Evolutionary conservation across 2,888 invertebrate species (phyloP).

Genomic region (Lycocerus yunnanus): DNA sequence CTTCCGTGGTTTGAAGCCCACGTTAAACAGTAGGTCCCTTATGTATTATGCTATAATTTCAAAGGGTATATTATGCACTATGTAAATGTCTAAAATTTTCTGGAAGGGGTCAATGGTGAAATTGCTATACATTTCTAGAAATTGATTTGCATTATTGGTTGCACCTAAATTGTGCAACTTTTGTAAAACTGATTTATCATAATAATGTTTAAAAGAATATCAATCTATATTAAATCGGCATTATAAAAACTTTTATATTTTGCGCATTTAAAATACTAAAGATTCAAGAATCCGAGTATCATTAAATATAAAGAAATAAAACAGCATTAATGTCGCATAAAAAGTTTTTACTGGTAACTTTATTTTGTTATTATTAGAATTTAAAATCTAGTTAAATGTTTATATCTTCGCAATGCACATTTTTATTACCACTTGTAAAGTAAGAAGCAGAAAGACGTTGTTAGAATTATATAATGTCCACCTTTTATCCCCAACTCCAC

Average conservation of each 20-base stretch:
- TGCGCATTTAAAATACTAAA: not conserved
- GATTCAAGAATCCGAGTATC: not conserved
- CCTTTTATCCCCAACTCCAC: not conserved
- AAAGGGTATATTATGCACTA: too few relatives aligned
- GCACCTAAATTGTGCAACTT: too few relatives aligned
- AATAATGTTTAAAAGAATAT: not conserved
- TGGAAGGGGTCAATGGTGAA: too few relatives aligned
- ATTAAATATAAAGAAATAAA: slow-evolving; percentile 2
- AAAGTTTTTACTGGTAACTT: not conserved
- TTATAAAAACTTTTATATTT: not conserved
- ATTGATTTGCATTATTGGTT: too few relatives aligned
- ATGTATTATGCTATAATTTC: too few relatives aligned
- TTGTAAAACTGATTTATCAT: too few relatives aligned
- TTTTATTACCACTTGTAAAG: not conserved
- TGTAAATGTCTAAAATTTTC: too few relatives aligned
- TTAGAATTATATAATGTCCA: not conserved
- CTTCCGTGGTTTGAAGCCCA: too few relatives aligned
- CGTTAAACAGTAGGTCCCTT: too few relatives aligned
- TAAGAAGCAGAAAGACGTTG: not conserved
- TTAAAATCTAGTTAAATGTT: slow-evolving; percentile 1
- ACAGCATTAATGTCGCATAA: not conserved
- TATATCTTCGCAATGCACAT: not conserved
- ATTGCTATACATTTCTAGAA: too few relatives aligned
- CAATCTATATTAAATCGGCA: not conserved
- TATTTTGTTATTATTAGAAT: not conserved